Percentiles rank a stretch among this genome's conserved stretches.
Evolutionary conservation across 37 sponge, comb jelly and placozoan genomes (phyloP).

Genomic region (Oscarella lobularis): DNA sequence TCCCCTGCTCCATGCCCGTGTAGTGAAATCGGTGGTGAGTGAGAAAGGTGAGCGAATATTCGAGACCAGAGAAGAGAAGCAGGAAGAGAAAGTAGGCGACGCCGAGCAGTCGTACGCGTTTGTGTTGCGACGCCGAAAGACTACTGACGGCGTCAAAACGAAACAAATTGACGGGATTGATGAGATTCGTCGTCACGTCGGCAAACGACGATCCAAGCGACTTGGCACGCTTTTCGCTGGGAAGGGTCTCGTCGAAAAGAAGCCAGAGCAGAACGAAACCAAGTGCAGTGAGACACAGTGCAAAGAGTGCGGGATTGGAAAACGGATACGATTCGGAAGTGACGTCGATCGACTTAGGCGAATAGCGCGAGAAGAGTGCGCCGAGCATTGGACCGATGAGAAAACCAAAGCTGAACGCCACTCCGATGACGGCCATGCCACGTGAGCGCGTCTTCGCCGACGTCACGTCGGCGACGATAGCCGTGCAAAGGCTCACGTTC

Average conservation of each 20-base stretch:
- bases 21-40: slow-evolving; percentile 61
- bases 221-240: slow-evolving; percentile 29
- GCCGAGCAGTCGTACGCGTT: slow-evolving; percentile 33
- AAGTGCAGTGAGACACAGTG: slow-evolving; percentile 31
- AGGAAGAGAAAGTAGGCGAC: slow-evolving; percentile 62
- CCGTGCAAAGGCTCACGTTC: slow-evolving; percentile 66
- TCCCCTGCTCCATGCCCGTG: slow-evolving; percentile 68
- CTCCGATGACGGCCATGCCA: slow-evolving; percentile 77
- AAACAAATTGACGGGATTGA: slow-evolving; percentile 79
- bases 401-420: slow-evolving; percentile 80
- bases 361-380: slow-evolving; percentile 59
- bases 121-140: slow-evolving; percentile 11
- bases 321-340: slow-evolving; percentile 30
- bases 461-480: slow-evolving; percentile 76
- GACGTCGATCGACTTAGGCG: background rate
- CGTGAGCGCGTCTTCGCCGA: slow-evolving; percentile 33
- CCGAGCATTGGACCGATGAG: slow-evolving; percentile 80
- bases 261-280: slow-evolving; percentile 28
- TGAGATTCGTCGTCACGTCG: slow-evolving; percentile 41
- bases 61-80: slow-evolving; percentile 87
- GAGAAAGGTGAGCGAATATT: slow-evolving; percentile 80
- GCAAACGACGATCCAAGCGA: slow-evolving; percentile 47
- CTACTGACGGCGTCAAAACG: slow-evolving; percentile 33
- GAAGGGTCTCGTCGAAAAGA: slow-evolving; percentile 54
- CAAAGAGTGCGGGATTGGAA: slow-evolving; percentile 71